Evolutionary conservation across 2,113 vertebrate species (phyloP).

Genomic region (Heterochromis multidens): DNA sequence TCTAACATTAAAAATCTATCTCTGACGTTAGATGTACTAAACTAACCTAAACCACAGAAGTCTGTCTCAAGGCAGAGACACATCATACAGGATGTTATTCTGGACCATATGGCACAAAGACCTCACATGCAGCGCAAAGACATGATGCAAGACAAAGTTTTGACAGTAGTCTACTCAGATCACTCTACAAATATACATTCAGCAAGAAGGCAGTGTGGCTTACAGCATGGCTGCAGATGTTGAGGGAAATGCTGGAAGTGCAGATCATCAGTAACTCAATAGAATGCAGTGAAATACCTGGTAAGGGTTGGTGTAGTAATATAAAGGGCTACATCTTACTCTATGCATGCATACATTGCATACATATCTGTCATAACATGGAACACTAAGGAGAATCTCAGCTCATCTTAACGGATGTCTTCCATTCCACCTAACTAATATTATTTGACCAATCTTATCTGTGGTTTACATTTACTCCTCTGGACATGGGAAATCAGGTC

Average conservation of each 20-base stretch:
- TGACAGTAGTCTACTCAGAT: slow-evolving; percentile 45
- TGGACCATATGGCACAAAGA: not conserved
- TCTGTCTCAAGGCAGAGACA: not conserved
- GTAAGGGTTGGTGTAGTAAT: not conserved
- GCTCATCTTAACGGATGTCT: not conserved
- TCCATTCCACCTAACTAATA: no score
- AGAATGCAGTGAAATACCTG: not conserved
- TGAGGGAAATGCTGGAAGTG: not conserved
- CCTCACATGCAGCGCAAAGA: slow-evolving; percentile 29
- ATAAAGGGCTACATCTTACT: not conserved
- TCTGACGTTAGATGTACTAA: not conserved
- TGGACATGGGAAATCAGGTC: no score
- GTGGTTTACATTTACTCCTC: no score
- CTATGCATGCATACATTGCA: not conserved
- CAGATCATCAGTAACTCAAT: not conserved
- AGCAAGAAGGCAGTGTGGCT: not conserved
- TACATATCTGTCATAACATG: not conserved
- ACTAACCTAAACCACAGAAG: not conserved
- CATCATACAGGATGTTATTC: not conserved
- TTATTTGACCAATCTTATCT: no score
- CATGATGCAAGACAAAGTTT: not conserved
- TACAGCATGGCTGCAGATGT: not conserved
- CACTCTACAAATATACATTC: slow-evolving; percentile 55
- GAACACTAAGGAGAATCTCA: not conserved
- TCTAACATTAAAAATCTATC: not conserved